Evolutionary conservation across 1,140 invertebrate genomes (phyloP).

Genomic region (Scaptomyza pallida): DNA sequence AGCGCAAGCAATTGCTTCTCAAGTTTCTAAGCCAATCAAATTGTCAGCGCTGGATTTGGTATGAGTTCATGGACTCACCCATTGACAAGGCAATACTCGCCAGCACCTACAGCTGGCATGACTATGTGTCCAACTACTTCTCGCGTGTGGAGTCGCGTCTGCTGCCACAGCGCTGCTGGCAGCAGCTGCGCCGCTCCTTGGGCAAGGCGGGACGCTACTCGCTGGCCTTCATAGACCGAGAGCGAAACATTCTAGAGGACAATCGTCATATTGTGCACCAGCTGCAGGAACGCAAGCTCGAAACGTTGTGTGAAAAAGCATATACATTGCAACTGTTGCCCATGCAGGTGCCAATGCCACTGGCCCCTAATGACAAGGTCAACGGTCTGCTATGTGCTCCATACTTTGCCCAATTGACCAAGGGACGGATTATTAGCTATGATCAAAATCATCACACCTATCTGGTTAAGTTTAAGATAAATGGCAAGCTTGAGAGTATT

Average conservation of each 20-base stretch:
- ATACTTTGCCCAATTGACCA: conserved; percentile 2
- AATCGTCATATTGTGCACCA: conserved; percentile 23
- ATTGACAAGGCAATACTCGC: conserved; percentile 41
- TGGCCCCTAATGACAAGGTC: conserved; percentile 36
- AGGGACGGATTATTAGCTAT: conserved; percentile 36
- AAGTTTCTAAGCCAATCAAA: conserved; percentile 35
- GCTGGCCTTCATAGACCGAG: conserved; percentile 39
- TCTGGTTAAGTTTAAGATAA: conserved; percentile 22
- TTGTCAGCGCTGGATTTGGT: conserved; percentile 58
- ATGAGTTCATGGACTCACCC: conserved; percentile 54
- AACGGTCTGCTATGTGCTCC: conserved; percentile 10
- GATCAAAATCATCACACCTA: conserved; percentile 30
- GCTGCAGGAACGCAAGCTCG: conserved; percentile 33
- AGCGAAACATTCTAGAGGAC: conserved; percentile 24
- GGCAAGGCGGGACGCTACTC: conserved; percentile 65
- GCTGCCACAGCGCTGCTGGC: conserved; percentile 52
- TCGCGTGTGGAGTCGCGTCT: conserved; percentile 20
- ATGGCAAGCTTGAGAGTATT: conserved; percentile 5
- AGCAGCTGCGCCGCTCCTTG: conserved; percentile 43
- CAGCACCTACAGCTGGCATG: conserved; percentile 33
- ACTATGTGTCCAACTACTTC: conserved; percentile 24
- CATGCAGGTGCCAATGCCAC: conserved; percentile 30
- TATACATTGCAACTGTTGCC: conserved; percentile 33
- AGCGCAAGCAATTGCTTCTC: conserved; percentile 5
- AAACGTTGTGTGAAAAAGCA: neutral